A percentile compares a stretch with the other conserved stretches of the same genome.
phyloP scores from a whole-genome alignment of 2,113 vertebrate genomes.

The Prolemur simus region DNA sequence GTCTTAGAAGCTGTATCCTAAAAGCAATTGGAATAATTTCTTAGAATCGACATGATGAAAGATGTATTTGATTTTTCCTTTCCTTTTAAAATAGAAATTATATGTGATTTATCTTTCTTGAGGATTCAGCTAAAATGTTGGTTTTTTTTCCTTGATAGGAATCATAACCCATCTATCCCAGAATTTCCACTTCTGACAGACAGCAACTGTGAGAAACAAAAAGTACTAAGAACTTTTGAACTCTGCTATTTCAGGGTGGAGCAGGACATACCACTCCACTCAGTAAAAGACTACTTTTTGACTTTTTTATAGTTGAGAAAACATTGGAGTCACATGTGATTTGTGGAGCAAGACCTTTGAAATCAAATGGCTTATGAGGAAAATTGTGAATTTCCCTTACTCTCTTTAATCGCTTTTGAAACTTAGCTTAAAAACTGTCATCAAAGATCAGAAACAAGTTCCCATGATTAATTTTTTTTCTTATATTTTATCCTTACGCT shows the following conservation, averaged over 20 bases:
- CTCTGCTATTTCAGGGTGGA: slow-evolving; percentile 5
- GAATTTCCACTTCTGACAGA: background rate
- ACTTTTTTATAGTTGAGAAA: background rate
- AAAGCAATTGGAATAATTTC: background rate
- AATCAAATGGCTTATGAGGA: background rate
- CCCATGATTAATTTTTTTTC: background rate
- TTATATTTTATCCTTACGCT: background rate
- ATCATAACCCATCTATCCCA: background rate
- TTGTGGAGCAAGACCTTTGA: background rate
- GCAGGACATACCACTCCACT: background rate
- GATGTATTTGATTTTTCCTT: background rate
- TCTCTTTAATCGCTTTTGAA: background rate
- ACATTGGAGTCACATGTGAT: background rate
- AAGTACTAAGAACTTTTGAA: slow-evolving; percentile 11
- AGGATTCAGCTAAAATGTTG: background rate
- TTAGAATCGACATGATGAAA: background rate
- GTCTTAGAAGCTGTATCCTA: background rate
- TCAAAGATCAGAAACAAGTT: background rate
- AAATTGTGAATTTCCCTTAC: background rate
- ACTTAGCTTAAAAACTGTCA: background rate
- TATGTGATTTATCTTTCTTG: background rate
- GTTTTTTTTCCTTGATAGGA: background rate
- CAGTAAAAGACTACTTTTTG: background rate
- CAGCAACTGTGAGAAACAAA: background rate
- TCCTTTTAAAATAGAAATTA: background rate